Base-by-base conservation (phyloP, 2,113 vertebrate species). In the Leptosomus discolor region DNA sequence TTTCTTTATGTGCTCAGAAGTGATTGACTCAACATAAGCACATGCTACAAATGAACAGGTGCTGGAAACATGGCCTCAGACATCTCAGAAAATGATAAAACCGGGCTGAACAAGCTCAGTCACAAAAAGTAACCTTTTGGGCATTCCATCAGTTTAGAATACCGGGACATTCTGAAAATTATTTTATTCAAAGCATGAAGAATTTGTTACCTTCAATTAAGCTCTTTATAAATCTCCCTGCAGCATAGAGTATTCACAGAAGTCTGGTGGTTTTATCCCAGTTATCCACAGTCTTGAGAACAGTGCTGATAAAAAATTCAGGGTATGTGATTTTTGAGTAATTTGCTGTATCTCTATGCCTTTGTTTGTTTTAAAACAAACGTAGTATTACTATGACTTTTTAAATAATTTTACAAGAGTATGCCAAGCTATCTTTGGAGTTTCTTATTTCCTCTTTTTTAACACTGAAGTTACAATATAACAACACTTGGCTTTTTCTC, bases 21-120 rank as follows among this genome's bases (percentile, higher is more conserved):
- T 91, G 69, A 85, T 85, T 93, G 75, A 93, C 94, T 88, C 84
- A 93, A 85, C 61, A 64, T 64, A 90, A 96, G 93, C 78, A 34
- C 45, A 68, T n/a, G 8, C 48, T 88, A 71, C 22, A 91, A 93
- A 87, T 78, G 63, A 94, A 85, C 83, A 95, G 85, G 74, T 97
- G 94, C 67, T 87, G 26, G 34, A 77, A 95, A 92, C 6, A 26
- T 19, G 21, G 16, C 51, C 94, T 89, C 50, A 90, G 41, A 65
- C 10, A 65, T 45, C n/a, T 90, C 50, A 93, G 77, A 23, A 50
- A 73, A 91, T 53, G n/a, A 45, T 82, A 22, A 87, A 85, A 90
- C 5, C 15, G 79, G 22, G 5, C 14, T 78, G 53, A 88, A 94
- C 54, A 53, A 76, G 15, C 27, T 93, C 30, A 23, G n/a, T 48